A percentile compares a stretch with the other conserved stretches of the same genome.
phyloP scores from a whole-genome alignment of 1,140 invertebrate genomes.

The Drosophila kepulauana region DNA sequence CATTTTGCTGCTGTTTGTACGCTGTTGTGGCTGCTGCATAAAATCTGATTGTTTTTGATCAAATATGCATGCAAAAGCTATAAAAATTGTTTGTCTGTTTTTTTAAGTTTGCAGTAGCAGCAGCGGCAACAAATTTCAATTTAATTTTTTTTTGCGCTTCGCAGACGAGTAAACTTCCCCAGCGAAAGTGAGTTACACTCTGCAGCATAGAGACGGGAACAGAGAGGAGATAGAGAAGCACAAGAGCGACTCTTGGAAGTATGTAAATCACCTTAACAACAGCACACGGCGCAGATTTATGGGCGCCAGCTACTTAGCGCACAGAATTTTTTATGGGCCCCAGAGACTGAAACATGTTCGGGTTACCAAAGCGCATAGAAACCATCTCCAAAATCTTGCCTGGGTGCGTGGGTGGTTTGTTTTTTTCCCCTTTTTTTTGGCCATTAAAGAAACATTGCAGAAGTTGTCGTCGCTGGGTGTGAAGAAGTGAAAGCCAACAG shows the following conservation, averaged over 20 bases:
- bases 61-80: conserved; percentile 52
- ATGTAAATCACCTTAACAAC: conserved; percentile 60
- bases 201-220: conserved; percentile 6
- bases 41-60: conserved; percentile 52
- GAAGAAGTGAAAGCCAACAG: conserved; percentile 43
- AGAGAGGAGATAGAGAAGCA: background rate
- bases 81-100: conserved; percentile 48
- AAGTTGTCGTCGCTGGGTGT: conserved; percentile 28
- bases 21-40: conserved; percentile 26
- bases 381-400: background rate
- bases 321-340: conserved; percentile 56
- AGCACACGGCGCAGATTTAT: conserved; percentile 55
- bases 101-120: conserved; percentile 15
- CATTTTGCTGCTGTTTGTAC: conserved; percentile 29
- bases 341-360: conserved; percentile 36
- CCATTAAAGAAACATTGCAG: conserved; percentile 20
- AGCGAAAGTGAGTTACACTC: conserved; percentile 50
- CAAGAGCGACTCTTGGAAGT: conserved; percentile 19
- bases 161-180: conserved; percentile 21
- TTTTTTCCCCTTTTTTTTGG: background rate
- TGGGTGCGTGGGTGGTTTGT: conserved; percentile 26
- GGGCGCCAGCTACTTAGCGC: conserved; percentile 51
- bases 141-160: conserved; percentile 33
- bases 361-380: conserved; percentile 27
- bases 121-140: conserved; percentile 51